These are phyloP conservation scores for Amblyopsis hoosieri DNA, from an alignment of 2,797 vertebrate genomes.

Conservation along the genomic window DNA sequence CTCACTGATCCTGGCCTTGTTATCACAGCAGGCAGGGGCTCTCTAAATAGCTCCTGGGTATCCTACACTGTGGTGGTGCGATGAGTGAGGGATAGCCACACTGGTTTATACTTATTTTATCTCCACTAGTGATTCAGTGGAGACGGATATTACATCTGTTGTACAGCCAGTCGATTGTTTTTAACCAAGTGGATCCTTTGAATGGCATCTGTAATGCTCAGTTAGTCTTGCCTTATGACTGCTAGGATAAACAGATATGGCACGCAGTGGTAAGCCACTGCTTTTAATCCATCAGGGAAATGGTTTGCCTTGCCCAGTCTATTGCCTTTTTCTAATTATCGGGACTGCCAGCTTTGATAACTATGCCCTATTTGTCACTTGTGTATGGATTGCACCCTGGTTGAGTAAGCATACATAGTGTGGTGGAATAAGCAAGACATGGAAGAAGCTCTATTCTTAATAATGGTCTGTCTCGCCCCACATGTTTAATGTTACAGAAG, in stretches of 20 bases:
- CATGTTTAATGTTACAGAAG: conserved; percentile 37
- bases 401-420: conserved; percentile 47
- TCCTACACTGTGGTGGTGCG: conserved; percentile 13
- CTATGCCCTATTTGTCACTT: conserved; percentile 61
- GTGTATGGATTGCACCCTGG: conserved; percentile 50
- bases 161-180: conserved; percentile 57
- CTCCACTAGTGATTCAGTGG: conserved; percentile 30
- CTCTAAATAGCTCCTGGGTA: conserved; percentile 32
- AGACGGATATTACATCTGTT: conserved; percentile 43
- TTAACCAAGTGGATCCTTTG: conserved; percentile 55
- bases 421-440: conserved; percentile 34
- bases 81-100: background rate
- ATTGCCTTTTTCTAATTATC: conserved; percentile 74
- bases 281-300: conserved; percentile 71
- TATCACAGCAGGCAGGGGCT: conserved; percentile 47
- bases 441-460: conserved; percentile 8
- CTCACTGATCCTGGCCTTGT: conserved; percentile 56
- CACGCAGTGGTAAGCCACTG: conserved; percentile 51
- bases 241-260: conserved; percentile 56
- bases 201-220: conserved; percentile 44
- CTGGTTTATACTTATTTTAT: conserved; percentile 43
- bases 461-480: conserved; percentile 12
- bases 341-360: conserved; percentile 71
- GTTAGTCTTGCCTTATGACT: conserved; percentile 57
- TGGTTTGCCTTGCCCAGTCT: conserved; percentile 45